These are phyloP conservation scores for Apodemia mormo DNA, from an alignment of 2,888 invertebrate genomes.

Conservation along the genomic window DNA sequence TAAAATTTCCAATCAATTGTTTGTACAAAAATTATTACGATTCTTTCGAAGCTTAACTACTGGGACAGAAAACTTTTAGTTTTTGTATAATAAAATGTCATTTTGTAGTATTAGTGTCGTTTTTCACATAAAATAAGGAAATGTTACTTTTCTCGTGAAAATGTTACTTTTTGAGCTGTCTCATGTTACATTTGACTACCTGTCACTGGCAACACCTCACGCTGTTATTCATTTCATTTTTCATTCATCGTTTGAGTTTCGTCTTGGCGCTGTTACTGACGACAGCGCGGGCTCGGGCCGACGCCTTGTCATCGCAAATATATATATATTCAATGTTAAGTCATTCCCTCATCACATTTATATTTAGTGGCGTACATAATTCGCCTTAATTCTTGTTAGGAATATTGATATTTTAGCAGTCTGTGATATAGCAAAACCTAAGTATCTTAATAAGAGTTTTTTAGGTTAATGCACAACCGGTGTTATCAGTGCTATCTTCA, in stretches of 20 bases:
- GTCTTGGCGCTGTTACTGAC: slow-evolving; percentile 50
- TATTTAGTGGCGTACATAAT: slow-evolving; percentile 55
- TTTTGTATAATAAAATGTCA: no score
- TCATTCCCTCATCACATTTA: slow-evolving; percentile 60
- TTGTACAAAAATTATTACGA: no score
- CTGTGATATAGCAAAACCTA: slow-evolving; percentile 73
- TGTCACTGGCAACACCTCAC: no score
- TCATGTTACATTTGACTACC: no score
- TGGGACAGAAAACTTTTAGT: no score
- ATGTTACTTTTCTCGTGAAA: no score
- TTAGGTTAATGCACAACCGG: slow-evolving; percentile 70
- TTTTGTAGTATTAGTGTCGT: no score
- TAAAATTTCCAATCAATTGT: no score
- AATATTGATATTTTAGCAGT: slow-evolving; percentile 68
- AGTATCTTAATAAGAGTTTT: slow-evolving; percentile 60
- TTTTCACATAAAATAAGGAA: no score
- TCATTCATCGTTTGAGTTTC: slow-evolving; percentile 34
- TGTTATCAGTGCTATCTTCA: slow-evolving; percentile 64
- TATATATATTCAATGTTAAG: slow-evolving; percentile 66
- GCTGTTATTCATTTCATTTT: slow-evolving; percentile 6
- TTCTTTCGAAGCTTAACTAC: no score
- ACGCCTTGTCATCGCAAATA: slow-evolving; percentile 66
- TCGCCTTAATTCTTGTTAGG: slow-evolving; percentile 55
- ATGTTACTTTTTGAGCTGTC: no score
- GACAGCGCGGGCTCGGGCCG: slow-evolving; percentile 52